These are phyloP conservation scores for Vidua chalybeata DNA, from an alignment of 2,113 vertebrate species.

Conservation along the genomic window DNA sequence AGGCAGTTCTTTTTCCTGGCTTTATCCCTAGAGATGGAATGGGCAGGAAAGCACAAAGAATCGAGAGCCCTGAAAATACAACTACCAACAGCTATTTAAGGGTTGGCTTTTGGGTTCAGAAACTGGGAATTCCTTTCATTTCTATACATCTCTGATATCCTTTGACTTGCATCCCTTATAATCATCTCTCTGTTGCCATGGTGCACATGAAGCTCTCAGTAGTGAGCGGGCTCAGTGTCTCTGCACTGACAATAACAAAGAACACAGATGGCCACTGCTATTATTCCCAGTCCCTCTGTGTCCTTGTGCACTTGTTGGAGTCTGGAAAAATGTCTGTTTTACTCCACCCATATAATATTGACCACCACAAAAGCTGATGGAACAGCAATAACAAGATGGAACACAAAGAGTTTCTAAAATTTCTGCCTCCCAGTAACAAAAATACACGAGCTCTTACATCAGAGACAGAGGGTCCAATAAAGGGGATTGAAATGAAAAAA, in stretches of 20 bases:
- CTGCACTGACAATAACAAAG: not conserved
- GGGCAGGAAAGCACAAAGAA: not conserved
- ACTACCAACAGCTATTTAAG: not conserved
- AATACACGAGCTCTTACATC: accelerated
- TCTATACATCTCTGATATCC: not conserved
- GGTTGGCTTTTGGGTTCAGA: not conserved
- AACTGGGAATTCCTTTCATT: slow-evolving; percentile 6
- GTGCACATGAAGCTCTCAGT: not conserved
- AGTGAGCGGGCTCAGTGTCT: not conserved
- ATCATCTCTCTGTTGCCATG: slow-evolving; percentile 21
- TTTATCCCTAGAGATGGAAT: not conserved
- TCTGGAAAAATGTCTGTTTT: not conserved
- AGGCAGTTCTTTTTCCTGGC: not conserved
- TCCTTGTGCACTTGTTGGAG: not conserved
- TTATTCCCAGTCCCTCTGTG: not conserved
- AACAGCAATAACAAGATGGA: not conserved
- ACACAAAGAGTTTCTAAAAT: not conserved
- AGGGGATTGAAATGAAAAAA: not conserved
- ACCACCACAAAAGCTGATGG: not conserved
- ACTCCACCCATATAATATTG: not conserved
- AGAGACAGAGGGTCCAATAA: not conserved
- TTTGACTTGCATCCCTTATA: not conserved
- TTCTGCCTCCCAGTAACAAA: not conserved
- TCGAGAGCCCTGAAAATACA: not conserved
- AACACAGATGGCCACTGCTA: not conserved